Base-by-base conservation (phyloP, 2,113 vertebrate species). In the Osmerus mordax region DNA sequence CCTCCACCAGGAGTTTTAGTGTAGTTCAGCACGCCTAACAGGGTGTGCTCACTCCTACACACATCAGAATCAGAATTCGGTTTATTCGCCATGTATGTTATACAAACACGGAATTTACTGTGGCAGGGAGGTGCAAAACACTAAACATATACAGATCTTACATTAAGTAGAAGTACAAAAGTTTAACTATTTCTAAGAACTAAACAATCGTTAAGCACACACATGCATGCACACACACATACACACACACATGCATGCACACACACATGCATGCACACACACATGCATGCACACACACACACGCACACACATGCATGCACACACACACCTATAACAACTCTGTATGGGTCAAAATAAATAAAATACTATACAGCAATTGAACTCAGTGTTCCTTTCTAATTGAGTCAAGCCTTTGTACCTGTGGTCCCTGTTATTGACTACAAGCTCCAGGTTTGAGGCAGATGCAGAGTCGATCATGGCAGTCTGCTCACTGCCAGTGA, bases 391-490 rank as follows among this genome's bases (percentile, higher is more conserved):
- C 41, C 41, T 47, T 29, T 61, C 16, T 15, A 7, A 15, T 25
- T 51, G 3, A 47, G 41, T 47, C 28, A 16, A 32, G 9, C 23
- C 32, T 29, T 59, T 79, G 78, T 91, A 99, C 96, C 95, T 94
- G 85, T 89, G 91, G 81, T 97, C 94, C 86, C 95, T 94, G 81
- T 92, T 97, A 83, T 99, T 99, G 78, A 96, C 82, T 60, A 97
- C 90, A 69, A 99, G 84, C 86, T 99, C 97, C 76, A 99, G 92
- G 84, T 98, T 97, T 76, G 92, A 87, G 0, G 95, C 95, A 84
- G 97, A 97, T 16, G 94, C 90, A 9, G 95, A 92, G 85, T 98
- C 97, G 76, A 99, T 97, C 96, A 98, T 98, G 36, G 95, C 94
- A 11, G 97, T 99, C 88, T 97, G 93, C 75, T 98, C 97, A 76